Conservation (phyloP, 1,140 invertebrate genomes). For the Chironomus tepperi region DNA sequence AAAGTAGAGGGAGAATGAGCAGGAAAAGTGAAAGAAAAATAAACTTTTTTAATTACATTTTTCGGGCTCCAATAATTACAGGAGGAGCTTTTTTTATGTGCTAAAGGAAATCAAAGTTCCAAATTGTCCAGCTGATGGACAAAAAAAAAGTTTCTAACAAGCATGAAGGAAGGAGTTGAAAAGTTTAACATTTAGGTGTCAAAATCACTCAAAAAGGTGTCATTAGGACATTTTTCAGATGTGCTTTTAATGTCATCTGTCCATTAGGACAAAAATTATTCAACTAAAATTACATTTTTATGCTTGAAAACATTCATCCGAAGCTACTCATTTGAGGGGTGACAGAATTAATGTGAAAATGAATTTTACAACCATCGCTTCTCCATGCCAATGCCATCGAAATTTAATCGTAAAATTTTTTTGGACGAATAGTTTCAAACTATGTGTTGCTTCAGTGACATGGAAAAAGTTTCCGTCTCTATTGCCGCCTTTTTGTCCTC, state of each 20-base stretch:
- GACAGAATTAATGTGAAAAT: no score
- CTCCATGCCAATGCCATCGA: not conserved
- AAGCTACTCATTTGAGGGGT: no score
- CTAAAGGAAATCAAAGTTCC: not conserved
- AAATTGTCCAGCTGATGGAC: no score
- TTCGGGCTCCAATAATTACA: not conserved
- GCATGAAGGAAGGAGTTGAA: no score
- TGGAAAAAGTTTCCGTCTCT: not conserved
- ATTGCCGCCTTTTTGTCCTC: no score
- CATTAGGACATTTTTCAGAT: not conserved
- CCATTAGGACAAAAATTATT: slow-evolving; percentile 1
- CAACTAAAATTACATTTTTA: not conserved
- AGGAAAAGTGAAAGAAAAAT: not conserved
- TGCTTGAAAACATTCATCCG: not conserved
- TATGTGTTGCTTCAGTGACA: not conserved
- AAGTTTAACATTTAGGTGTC: not conserved
- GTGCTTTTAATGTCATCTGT: slow-evolving; percentile 13
- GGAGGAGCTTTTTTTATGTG: not conserved
- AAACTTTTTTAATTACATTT: slow-evolving; percentile 10
- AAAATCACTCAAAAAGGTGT: not conserved
- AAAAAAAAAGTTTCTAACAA: no score
- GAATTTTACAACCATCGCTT: not conserved
- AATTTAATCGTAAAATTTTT: not conserved
- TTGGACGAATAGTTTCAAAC: not conserved
- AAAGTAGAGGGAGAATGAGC: not conserved